Conservation (phyloP, 1,140 invertebrate species). For the Ceratoteleas bidentatus region DNA sequence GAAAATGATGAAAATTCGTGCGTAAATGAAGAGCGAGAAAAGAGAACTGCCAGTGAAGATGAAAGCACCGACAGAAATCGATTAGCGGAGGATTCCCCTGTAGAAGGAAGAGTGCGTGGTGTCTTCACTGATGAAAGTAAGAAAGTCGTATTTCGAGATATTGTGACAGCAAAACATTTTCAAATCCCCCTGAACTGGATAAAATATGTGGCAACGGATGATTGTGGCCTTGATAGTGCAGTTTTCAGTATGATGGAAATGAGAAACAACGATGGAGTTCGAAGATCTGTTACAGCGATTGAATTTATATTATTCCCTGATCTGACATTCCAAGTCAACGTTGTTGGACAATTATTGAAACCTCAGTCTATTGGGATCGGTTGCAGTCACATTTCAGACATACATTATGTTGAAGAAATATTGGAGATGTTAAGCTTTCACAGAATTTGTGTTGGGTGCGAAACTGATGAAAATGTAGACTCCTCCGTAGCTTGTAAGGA, state of each 20-base stretch:
- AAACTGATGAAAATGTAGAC: not conserved
- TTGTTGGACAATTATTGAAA: not conserved
- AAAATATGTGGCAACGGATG: not conserved
- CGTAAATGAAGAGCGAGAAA: not conserved
- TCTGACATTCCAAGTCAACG: not conserved
- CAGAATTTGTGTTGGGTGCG: slow-evolving; percentile 8
- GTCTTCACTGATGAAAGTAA: not conserved
- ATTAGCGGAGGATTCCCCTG: not conserved
- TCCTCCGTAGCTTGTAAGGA: slow-evolving; percentile 11
- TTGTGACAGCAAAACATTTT: not conserved
- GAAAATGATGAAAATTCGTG: not conserved
- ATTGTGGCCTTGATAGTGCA: not conserved
- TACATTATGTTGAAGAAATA: slow-evolving; percentile 13
- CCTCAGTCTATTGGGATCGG: not conserved
- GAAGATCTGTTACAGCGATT: slow-evolving; percentile 6
- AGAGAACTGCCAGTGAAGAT: not conserved
- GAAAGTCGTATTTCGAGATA: not conserved
- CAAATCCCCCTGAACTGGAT: not conserved
- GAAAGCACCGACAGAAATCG: not conserved
- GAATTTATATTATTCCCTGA: not conserved
- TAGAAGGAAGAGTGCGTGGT: not conserved
- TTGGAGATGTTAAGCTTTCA: slow-evolving; percentile 13
- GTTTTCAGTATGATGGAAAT: slow-evolving; percentile 12
- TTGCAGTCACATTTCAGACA: slow-evolving; percentile 1
- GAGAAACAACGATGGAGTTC: not conserved